Evolutionary conservation across 2,113 vertebrate species (phyloP).

Genomic region (Elephas maximus): DNA sequence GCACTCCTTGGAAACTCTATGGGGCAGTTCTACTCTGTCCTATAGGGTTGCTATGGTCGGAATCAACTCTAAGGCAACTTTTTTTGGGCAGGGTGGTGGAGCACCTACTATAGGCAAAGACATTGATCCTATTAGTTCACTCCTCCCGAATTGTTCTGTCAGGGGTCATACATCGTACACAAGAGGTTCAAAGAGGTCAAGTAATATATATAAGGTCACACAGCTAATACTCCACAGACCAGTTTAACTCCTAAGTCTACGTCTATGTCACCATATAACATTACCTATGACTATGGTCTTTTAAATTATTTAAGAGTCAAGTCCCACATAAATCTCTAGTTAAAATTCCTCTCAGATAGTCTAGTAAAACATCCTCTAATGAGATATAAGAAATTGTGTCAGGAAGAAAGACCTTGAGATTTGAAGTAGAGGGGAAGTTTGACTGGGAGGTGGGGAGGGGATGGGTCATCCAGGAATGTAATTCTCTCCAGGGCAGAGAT

Average conservation of each 20-base stretch:
- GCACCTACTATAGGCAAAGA: not conserved
- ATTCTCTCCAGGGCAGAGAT: not conserved
- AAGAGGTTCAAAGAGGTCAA: not conserved
- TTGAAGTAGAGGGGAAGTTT: not conserved
- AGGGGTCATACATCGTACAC: not conserved
- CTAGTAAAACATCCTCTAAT: not conserved
- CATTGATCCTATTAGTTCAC: not conserved
- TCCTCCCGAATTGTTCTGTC: not conserved
- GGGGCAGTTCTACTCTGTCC: no score
- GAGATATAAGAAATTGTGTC: not conserved
- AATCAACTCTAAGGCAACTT: no score
- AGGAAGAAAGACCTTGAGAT: not conserved
- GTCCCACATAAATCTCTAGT: not conserved
- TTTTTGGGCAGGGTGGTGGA: not conserved
- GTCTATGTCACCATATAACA: not conserved
- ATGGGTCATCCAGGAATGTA: not conserved
- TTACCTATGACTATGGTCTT: not conserved
- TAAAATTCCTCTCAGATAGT: not conserved
- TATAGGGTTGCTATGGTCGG: no score
- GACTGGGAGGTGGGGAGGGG: not conserved
- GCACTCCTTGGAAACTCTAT: no score
- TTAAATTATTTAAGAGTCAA: not conserved
- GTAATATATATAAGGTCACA: not conserved
- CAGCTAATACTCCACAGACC: not conserved
- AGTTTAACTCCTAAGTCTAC: not conserved